Conservation (phyloP, 2,113 vertebrate species). For the Aptenodytes forsteri region DNA sequence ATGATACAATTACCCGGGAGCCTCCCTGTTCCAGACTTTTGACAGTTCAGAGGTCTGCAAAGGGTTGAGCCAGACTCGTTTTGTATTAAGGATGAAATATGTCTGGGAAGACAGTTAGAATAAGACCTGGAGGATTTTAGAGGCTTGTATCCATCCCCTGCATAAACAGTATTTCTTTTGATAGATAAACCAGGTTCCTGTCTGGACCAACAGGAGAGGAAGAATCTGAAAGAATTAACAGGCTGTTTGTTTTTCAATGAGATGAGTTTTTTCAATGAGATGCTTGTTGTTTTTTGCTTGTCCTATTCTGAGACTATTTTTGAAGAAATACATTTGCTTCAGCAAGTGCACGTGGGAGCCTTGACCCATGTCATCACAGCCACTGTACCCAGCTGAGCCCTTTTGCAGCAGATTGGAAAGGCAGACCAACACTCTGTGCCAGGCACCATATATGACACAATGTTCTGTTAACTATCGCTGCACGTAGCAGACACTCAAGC, state of each 20-base stretch:
- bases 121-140: not conserved
- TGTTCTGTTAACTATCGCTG: not conserved
- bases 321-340: not conserved
- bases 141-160: not conserved
- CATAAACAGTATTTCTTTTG: not conserved
- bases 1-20: not conserved
- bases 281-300: not conserved
- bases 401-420: not conserved
- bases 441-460: not conserved
- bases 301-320: not conserved
- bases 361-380: not conserved
- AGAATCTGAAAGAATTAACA: not conserved
- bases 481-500: not conserved
- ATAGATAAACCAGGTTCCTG: not conserved
- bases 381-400: not conserved
- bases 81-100: not conserved
- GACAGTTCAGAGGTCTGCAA: constrained; percentile 21
- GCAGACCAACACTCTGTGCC: not conserved
- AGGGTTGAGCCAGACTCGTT: not conserved
- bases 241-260: not conserved
- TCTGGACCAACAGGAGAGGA: not conserved
- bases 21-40: not conserved
- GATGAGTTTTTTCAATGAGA: not conserved
- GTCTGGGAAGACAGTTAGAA: not conserved
- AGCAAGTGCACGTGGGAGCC: not conserved